Conservation (phyloP, 92 coral and sea anemone genomes). For the Epizoanthus illoricatus region DNA sequence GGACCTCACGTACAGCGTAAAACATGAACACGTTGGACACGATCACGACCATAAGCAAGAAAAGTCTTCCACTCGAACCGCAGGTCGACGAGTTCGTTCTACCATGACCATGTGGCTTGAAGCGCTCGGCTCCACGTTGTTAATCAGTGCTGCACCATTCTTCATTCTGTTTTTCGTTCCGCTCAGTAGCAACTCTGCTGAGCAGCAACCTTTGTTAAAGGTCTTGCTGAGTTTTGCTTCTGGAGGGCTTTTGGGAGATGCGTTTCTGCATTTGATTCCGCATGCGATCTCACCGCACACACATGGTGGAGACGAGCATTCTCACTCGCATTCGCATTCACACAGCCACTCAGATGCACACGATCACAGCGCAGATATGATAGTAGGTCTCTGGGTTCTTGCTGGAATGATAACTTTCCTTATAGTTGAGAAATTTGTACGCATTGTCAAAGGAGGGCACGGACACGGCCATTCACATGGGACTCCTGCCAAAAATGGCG, state of each 20-base stretch:
- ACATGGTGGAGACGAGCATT: slow-evolving; percentile 68
- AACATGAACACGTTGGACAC: slow-evolving; percentile 37
- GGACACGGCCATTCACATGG: slow-evolving; percentile 72
- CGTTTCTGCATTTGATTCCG: slow-evolving; percentile 94
- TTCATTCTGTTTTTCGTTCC: slow-evolving; percentile 93
- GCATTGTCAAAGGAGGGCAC: slow-evolving; percentile 88
- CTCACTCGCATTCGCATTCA: slow-evolving; percentile 63
- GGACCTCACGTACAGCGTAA: slow-evolving; percentile 37
- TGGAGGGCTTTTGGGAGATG: slow-evolving; percentile 98
- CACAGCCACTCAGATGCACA: slow-evolving; percentile 50
- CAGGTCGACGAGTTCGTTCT: slow-evolving; percentile 48
- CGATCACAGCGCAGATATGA: slow-evolving; percentile 77
- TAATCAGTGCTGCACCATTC: slow-evolving; percentile 99
- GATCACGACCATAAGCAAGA: slow-evolving; percentile 47
- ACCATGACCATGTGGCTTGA: slow-evolving; percentile 77
- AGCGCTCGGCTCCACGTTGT: slow-evolving; percentile 85
- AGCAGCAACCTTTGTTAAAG: slow-evolving; percentile 87
- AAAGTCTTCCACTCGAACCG: slow-evolving; percentile 35
- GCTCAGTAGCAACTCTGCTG: slow-evolving; percentile 85
- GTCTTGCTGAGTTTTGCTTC: slow-evolving; percentile 92
- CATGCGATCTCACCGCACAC: slow-evolving; percentile 98
- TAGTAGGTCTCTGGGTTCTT: slow-evolving; percentile 97
- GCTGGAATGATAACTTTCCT: slow-evolving; percentile 95
- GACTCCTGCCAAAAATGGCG: slow-evolving; percentile 52
- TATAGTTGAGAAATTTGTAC: slow-evolving; percentile 93